Base-by-base conservation (phyloP, 2,888 invertebrate genomes). In the Drosophila kanekoi region DNA sequence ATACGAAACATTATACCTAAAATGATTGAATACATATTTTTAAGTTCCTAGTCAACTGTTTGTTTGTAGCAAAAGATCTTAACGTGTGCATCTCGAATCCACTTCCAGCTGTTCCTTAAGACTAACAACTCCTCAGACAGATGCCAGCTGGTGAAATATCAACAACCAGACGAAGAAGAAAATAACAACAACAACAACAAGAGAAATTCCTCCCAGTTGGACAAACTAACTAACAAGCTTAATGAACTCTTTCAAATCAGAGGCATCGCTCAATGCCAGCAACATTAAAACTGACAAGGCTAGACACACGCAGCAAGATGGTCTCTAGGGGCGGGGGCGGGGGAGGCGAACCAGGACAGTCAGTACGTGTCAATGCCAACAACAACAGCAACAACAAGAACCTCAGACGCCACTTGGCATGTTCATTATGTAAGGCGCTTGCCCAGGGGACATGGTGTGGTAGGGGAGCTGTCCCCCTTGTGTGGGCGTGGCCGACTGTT, bases 181-280 rank as follows among this genome's bases (percentile, higher is more conserved):
- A 43, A 23, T 1, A 16, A 47, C 14, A 8, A n/a, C 8, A 54
- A 48, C 20, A 52, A 20, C 18, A 51, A 13, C 41, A 23, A 48
- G 11, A 51, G 48, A 48, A 57, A 38, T 49, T 33, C 37, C 45
- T 53, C 65, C 66, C 70, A 43, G 67, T 65, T 70, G 81, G 52
- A 51, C 54, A 53, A 70, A 68, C 68, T 58, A 62, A 78, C 65
- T 67, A 83, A 85, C 88, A 68, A 86, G 79, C 85, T 89, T 85
- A 85, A 85, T 85, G 85, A 85, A 85, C 89, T 84, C 84, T 87
- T 85, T 89, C 74, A 83, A 84, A 86, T 88, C 87, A 86, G 65
- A 78, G 83, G 59, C 89, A 86, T 86, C 89, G 80, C 84, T 86
- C 87, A 89, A 81, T 85, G 84, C 79, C 87, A 89, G 70, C 72